Base-by-base conservation (phyloP, 1,140 invertebrate genomes). In the Pseudomyrmex dendroicus region DNA sequence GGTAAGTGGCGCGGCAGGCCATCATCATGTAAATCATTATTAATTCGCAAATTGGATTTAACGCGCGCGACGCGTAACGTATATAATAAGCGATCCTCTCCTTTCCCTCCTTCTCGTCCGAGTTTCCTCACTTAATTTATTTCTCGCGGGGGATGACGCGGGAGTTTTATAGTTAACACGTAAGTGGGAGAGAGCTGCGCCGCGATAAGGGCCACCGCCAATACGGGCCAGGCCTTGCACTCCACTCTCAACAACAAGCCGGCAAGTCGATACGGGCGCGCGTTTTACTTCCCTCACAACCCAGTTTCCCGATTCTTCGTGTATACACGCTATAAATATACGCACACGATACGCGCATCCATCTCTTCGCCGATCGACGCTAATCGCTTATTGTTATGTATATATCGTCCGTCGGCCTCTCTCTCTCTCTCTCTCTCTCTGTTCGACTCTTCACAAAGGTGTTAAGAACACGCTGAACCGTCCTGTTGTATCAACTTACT, bases 251-350 rank as follows among this genome's bases (percentile, higher is more conserved):
- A 80, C 62, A 59, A 17, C 77, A 70, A 84, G 82, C 83, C 82
- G 73, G 83, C 77, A 70, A 84, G 82, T 86, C 82, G 73, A 86
- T 86, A 83, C 80, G 54, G 44, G 52, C 84, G 68, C 67, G 72
- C 62, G 46, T 20, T 17, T 52, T 66, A 46, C 9, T 77, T 84
- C 56, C 59, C 25, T 83, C 74, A 56, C 76, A 86, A 80, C 85
- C 85, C 68, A 86, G 85, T 86, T 86, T 73, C 56, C 68, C 22
- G 17, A 56, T 73, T 73, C 83, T 56, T 74, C 56, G 48, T 59
- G 25, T 1, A 25, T 25, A 48, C 17, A 35, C 44, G 61, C 50
- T 73, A 80, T 84, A 80, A 86, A 86, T 84, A 84, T 52, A 61
- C 52, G 52, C 66, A 50, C 17, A 35, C 35, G 35, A 35, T 5